Percentiles rank a stretch among this genome's conserved stretches.
Evolutionary conservation across 2,113 vertebrate species (phyloP).

Genomic region (Saguinus imperator): DNA sequence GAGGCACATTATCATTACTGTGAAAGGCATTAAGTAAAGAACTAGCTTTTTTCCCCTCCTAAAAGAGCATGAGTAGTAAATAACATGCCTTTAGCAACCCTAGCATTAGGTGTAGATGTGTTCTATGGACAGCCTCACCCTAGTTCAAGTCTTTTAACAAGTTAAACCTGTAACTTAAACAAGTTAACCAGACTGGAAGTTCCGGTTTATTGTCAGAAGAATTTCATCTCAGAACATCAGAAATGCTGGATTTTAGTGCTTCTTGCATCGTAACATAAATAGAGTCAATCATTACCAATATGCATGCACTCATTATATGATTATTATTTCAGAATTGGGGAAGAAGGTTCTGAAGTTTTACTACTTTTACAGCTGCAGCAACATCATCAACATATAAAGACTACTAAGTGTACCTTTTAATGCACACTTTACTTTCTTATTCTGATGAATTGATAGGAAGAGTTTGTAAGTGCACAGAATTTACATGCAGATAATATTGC

Average conservation of each 20-base stretch:
- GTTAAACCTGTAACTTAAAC: too few species aligned
- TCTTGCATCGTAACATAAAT: constrained; percentile 34
- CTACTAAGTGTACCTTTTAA: background rate
- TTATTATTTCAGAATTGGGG: background rate
- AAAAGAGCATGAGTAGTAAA: background rate
- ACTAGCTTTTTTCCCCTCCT: background rate
- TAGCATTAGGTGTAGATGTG: constrained; percentile 3
- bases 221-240: background rate
- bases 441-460: background rate
- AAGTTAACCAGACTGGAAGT: background rate
- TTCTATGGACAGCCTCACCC: background rate
- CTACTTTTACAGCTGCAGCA: constrained; percentile 28
- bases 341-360: constrained; percentile 40
- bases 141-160: background rate
- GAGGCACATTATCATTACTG: background rate
- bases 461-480: constrained; percentile 36
- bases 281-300: background rate
- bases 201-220: background rate
- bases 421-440: constrained; percentile 28
- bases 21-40: constrained; percentile 40
- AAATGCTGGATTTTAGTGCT: background rate
- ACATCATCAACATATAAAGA: background rate
- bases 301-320: background rate
- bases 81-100: background rate
- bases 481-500: constrained; percentile 19